phyloP scores from a whole-genome alignment of 2,113 vertebrate genomes.

The Thermophis baileyi region DNA sequence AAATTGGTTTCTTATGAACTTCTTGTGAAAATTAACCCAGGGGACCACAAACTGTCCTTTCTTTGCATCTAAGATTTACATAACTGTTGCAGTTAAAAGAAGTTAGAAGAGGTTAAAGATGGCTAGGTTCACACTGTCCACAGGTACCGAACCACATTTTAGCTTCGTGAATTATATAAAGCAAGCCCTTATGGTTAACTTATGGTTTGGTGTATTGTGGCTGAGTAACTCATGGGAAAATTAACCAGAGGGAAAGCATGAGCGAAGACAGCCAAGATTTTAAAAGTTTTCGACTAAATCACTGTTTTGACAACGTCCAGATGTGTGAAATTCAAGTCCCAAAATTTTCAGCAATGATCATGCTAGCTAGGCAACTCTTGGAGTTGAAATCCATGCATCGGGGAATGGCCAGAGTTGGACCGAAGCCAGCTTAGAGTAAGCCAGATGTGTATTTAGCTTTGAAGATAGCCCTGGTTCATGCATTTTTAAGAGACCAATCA shows the following conservation, averaged over 20 bases:
- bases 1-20: not conserved
- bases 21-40: not conserved
- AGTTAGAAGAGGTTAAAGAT: not conserved
- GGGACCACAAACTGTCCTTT: not conserved
- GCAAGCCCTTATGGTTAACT: not conserved
- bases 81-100: not conserved
- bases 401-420: not conserved
- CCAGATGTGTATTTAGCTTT: not conserved
- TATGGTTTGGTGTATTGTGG: not conserved
- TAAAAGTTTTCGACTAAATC: not conserved
- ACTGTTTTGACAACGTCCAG: not conserved
- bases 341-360: not conserved
- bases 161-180: not conserved
- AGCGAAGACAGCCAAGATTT: not conserved
- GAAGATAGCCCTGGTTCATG: not conserved
- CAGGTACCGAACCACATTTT: not conserved
- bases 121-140: not conserved
- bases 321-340: not conserved
- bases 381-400: not conserved
- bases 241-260: not conserved
- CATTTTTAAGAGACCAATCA: not conserved
- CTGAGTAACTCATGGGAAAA: not conserved
- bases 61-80: not conserved
- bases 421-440: not conserved
- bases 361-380: not conserved